phyloP scores from a whole-genome alignment of 2,888 invertebrate species.

The Hemithea aestivaria region DNA sequence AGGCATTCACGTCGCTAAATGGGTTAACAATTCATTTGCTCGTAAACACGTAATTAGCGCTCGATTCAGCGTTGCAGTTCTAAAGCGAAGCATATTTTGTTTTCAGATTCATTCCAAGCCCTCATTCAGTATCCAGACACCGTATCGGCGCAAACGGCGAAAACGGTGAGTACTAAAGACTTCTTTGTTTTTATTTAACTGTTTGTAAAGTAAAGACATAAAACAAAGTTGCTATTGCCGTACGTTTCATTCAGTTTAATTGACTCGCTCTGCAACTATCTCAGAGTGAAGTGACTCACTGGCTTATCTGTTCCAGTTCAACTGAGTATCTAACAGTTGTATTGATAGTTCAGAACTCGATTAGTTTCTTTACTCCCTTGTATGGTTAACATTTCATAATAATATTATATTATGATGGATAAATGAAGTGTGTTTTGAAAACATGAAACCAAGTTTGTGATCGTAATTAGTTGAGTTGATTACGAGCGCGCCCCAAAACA shows the following conservation, averaged over 20 bases:
- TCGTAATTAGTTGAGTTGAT: background rate
- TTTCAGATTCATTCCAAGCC: slow-evolving; percentile 97
- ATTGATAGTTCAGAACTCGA: slow-evolving; percentile 30
- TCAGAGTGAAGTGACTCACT: slow-evolving; percentile 55
- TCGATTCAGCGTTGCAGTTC: slow-evolving; percentile 7
- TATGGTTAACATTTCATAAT: background rate
- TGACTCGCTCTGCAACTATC: slow-evolving; percentile 65
- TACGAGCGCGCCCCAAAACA: background rate
- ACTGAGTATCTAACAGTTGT: slow-evolving; percentile 35
- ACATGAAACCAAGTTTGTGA: background rate
- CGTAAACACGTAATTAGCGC: slow-evolving; percentile 10
- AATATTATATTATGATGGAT: no score
- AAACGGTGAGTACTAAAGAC: slow-evolving; percentile 85
- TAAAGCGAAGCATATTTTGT: slow-evolving; percentile 38
- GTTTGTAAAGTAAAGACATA: slow-evolving; percentile 66
- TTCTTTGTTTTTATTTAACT: slow-evolving; percentile 69
- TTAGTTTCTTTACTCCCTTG: slow-evolving; percentile 9
- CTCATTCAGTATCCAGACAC: slow-evolving; percentile 99
- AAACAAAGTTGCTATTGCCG: slow-evolving; percentile 70
- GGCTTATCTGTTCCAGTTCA: slow-evolving; percentile 41
- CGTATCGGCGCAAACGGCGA: slow-evolving; percentile 97
- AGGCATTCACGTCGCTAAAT: slow-evolving; percentile 2
- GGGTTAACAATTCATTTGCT: slow-evolving; percentile 1
- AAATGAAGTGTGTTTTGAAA: background rate
- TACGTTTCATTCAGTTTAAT: slow-evolving; percentile 72